Conservation (phyloP, 2,888 invertebrate species). For the Xestia ashworthii region DNA sequence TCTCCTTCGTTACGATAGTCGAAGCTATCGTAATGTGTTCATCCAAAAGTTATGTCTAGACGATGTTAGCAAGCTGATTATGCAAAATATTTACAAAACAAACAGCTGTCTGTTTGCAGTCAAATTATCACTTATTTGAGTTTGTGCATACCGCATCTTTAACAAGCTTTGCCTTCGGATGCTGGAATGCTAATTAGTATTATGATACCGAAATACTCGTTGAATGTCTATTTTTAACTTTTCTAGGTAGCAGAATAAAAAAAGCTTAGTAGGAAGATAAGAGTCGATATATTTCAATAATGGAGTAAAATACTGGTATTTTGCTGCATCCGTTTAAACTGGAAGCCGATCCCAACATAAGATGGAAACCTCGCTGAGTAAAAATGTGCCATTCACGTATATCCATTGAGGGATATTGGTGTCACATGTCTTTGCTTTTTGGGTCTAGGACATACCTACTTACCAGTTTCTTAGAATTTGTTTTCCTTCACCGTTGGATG, state of each 20-base stretch:
- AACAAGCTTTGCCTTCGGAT: conserved; percentile 31
- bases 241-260: too few relatives aligned
- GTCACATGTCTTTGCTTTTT: neutral
- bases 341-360: too few relatives aligned
- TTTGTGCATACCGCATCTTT: conserved; percentile 29
- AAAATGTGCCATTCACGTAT: too few relatives aligned
- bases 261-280: neutral
- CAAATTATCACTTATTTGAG: conserved; percentile 46
- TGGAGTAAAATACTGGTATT: too few relatives aligned
- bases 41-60: conserved; percentile 41
- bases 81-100: conserved; percentile 44
- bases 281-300: neutral
- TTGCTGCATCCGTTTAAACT: too few relatives aligned
- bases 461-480: neutral
- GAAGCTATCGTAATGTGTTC: neutral
- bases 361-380: too few relatives aligned
- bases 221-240: conserved; percentile 11
- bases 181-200: conserved; percentile 29
- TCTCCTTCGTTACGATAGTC: neutral
- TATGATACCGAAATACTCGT: conserved; percentile 8
- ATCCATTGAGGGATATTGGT: neutral
- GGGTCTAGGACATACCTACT: too few relatives aligned
- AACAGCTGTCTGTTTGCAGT: conserved; percentile 24
- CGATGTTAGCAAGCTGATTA: conserved; percentile 25
- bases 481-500: neutral